Conservation (phyloP, 2,113 vertebrate genomes). For the Daubentonia madagascariensis region DNA sequence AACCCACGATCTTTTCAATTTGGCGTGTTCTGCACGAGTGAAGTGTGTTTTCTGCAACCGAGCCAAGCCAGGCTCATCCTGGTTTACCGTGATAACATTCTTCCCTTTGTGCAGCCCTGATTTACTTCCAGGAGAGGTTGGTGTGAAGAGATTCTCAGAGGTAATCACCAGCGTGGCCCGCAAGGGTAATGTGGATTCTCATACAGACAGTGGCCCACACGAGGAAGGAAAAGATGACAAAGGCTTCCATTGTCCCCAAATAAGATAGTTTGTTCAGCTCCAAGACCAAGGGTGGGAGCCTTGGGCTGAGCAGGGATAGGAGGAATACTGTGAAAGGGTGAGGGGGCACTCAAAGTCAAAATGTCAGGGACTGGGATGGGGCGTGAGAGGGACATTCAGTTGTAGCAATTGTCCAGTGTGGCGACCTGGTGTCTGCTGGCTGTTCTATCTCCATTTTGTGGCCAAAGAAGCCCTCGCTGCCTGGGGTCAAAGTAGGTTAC, state of each 20-base stretch:
- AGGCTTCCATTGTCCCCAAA: neutral
- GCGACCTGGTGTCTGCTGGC: neutral
- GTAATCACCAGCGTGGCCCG: neutral
- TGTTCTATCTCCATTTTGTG: neutral
- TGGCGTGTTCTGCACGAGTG: conserved; percentile 76
- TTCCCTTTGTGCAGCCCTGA: neutral
- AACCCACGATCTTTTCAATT: conserved; percentile 77
- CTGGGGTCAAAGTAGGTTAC: neutral
- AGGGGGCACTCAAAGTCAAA: neutral
- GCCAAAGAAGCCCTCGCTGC: neutral
- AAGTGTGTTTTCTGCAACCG: conserved; percentile 52
- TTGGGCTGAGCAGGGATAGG: neutral
- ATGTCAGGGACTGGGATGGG: neutral
- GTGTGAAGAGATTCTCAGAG: neutral
- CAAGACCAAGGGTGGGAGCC: accelerated
- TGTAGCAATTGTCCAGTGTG: neutral
- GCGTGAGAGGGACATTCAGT: neutral
- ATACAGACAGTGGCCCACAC: neutral
- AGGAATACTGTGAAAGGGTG: neutral
- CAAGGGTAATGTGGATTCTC: conserved; percentile 46
- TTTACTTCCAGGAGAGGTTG: neutral
- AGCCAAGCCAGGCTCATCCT: conserved; percentile 38
- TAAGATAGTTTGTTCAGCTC: neutral
- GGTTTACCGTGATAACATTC: conserved; percentile 66
- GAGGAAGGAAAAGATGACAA: neutral